Percentiles rank a stretch among this genome's conserved stretches.
These are phyloP conservation scores for Parascotia fuliginaria DNA, from an alignment of 2,888 invertebrate species.

Conservation along the genomic window DNA sequence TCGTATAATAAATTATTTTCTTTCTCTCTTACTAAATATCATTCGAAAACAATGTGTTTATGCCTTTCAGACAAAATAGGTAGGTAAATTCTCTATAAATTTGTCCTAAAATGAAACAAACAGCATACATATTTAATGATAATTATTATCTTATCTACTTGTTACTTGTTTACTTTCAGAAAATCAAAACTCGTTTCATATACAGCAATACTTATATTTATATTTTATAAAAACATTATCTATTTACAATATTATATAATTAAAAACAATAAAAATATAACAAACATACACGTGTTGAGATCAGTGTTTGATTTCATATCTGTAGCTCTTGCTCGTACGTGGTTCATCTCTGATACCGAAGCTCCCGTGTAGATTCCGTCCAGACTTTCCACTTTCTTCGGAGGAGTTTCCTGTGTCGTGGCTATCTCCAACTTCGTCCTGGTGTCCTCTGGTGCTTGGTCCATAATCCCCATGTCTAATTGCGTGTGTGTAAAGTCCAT, in stretches of 20 bases:
- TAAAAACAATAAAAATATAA: slow-evolving; percentile 72
- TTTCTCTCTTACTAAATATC: too few relatives aligned
- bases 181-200: not conserved
- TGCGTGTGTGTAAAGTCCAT: slow-evolving; percentile 86
- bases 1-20: too few relatives aligned
- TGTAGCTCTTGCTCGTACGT: slow-evolving; percentile 72
- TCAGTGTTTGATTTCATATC: slow-evolving; percentile 74
- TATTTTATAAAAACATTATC: slow-evolving; percentile 50
- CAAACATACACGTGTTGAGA: slow-evolving; percentile 48
- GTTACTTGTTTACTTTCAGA: too few relatives aligned
- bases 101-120: too few relatives aligned
- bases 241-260: slow-evolving; percentile 76
- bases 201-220: slow-evolving; percentile 61
- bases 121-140: too few relatives aligned
- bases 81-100: too few relatives aligned
- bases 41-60: too few relatives aligned
- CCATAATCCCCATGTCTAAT: slow-evolving; percentile 81
- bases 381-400: slow-evolving; percentile 79
- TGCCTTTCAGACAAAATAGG: too few relatives aligned
- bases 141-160: too few relatives aligned
- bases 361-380: slow-evolving; percentile 77
- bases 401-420: slow-evolving; percentile 79
- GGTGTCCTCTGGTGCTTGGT: slow-evolving; percentile 78
- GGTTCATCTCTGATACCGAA: slow-evolving; percentile 70
- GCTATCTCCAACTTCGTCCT: slow-evolving; percentile 72